Conservation (phyloP, 30 jellyfish, hydroid and myxozoan species). For the Aurelia aurita region DNA sequence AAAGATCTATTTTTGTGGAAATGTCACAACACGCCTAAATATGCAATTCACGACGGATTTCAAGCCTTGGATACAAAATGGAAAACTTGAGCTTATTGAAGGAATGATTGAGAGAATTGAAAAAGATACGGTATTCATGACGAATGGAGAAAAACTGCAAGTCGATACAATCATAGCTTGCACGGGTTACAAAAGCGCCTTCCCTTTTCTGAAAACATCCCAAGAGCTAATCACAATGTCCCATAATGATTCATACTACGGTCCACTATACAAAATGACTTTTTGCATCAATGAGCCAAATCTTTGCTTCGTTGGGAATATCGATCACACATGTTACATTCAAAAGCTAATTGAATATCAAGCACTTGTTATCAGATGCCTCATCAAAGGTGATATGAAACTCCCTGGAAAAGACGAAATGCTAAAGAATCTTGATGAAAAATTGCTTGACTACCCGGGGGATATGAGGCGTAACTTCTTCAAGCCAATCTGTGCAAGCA, state of each 20-base stretch:
- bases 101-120: neutral
- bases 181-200: constrained; percentile 27
- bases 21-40: neutral
- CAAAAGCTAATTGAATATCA: constrained; percentile 38
- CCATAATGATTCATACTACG: constrained; percentile 1
- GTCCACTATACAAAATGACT: constrained; percentile 38
- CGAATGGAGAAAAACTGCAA: neutral
- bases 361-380: neutral
- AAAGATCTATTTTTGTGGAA: constrained; percentile 38
- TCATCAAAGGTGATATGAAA: constrained; percentile 12
- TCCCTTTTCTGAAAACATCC: constrained; percentile 37
- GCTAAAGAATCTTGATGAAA: constrained; percentile 8
- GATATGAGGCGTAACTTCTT: neutral
- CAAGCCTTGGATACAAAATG: constrained; percentile 9
- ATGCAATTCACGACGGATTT: constrained; percentile 15
- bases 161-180: constrained; percentile 28
- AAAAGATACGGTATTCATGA: constrained; percentile 1
- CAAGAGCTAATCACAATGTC: constrained; percentile 5
- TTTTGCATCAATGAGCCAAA: constrained; percentile 42
- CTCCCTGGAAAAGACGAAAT: constrained; percentile 39
- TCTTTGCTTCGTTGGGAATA: constrained; percentile 45
- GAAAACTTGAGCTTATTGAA: constrained; percentile 24
- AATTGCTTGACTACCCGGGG: constrained; percentile 14
- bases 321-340: constrained; percentile 26
- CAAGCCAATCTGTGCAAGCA: constrained; percentile 30